Evolutionary conservation across 2,113 vertebrate species (phyloP).

Genomic region (Calcarius ornatus): DNA sequence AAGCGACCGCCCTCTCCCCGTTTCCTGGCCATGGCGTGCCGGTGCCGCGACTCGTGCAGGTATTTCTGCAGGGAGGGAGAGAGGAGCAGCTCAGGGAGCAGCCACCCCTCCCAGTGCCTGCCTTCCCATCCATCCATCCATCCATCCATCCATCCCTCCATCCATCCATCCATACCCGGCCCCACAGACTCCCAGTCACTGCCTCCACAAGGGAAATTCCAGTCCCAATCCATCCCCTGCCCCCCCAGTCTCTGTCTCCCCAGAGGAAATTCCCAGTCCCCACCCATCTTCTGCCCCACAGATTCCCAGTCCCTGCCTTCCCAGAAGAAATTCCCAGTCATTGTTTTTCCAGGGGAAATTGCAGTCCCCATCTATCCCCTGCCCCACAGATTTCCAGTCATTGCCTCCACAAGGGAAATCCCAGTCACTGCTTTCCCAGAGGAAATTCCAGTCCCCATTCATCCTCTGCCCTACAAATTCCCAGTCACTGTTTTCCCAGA

Average conservation of each 20-base stretch:
- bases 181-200: background rate
- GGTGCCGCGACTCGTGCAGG: slow-evolving; percentile 93
- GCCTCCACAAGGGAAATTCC: no score
- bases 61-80: slow-evolving; percentile 83
- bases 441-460: background rate
- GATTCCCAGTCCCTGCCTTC: no score
- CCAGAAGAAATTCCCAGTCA: no score
- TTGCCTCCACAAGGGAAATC: no score
- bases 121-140: background rate
- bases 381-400: background rate
- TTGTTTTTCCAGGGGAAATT: fast-evolving
- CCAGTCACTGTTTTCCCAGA: fast-evolving
- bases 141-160: no score
- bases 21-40: slow-evolving; percentile 96
- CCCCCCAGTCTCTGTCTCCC: fast-evolving
- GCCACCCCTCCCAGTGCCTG: no score
- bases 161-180: background rate
- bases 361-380: background rate
- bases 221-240: no score
- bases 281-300: background rate
- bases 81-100: background rate
- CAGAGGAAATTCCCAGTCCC: background rate
- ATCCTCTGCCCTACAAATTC: fast-evolving
- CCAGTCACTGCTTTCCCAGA: fast-evolving
- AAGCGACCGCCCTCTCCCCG: slow-evolving; percentile 94